A percentile compares a stretch with the other conserved stretches of the same genome.
phyloP scores from a whole-genome alignment of 2,888 invertebrate species.

The Xylophagus ater region DNA sequence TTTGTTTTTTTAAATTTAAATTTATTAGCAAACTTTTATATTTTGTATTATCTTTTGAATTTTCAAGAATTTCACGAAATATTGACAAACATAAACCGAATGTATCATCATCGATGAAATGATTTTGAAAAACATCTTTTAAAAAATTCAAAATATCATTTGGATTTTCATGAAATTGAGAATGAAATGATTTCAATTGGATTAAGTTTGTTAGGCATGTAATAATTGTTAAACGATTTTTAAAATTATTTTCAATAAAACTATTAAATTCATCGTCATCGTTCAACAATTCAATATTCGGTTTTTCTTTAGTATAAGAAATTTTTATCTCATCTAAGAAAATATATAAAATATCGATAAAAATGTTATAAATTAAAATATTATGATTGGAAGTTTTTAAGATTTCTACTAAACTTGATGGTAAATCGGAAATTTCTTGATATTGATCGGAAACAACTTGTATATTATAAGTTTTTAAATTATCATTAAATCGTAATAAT shows the following conservation, averaged over 20 bases:
- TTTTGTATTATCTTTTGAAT: conserved; percentile 16
- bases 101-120: conserved; percentile 23
- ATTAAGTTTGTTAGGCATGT: conserved; percentile 30
- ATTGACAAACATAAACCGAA: conserved; percentile 23
- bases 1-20: conserved; percentile 17
- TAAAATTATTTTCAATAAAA: conserved; percentile 26
- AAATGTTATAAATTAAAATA: conserved; percentile 29
- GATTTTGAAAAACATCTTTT: conserved; percentile 22
- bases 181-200: conserved; percentile 28
- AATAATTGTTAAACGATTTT: conserved; percentile 27
- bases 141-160: conserved; percentile 27
- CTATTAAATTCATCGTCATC: conserved; percentile 27
- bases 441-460: conserved; percentile 22
- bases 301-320: conserved; percentile 3
- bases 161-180: conserved; percentile 28
- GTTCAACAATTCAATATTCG: conserved; percentile 24
- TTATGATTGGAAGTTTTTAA: conserved; percentile 26
- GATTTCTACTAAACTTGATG: conserved; percentile 18
- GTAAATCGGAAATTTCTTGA: conserved; percentile 20
- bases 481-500: conserved; percentile 17
- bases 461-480: conserved; percentile 16
- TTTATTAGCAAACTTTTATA: conserved; percentile 18
- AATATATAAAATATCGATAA: conserved; percentile 25
- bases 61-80: conserved; percentile 28
- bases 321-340: conserved; percentile 18